Evolutionary conservation across 1,140 invertebrate genomes (phyloP).

Genomic region (Periplaneta americana): DNA sequence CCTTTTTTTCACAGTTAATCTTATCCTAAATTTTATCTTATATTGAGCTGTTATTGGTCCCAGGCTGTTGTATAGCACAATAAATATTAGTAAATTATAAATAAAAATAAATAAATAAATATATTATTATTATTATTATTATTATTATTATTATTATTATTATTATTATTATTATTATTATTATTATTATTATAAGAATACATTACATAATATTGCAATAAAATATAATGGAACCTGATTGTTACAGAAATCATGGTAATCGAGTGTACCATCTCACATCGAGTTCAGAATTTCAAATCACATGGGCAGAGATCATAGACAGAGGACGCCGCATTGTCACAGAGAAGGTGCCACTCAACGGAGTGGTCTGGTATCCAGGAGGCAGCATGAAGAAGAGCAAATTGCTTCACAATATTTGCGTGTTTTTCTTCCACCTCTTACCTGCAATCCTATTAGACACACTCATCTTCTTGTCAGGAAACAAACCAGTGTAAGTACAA

Average conservation of each 20-base stretch:
- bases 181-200: no score
- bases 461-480: constrained; percentile 65
- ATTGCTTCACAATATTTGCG: constrained; percentile 68
- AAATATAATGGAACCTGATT: no score
- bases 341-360: constrained; percentile 66
- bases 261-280: constrained; percentile 31
- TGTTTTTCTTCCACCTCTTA: constrained; percentile 76
- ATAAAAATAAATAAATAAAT: no score
- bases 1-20: no score
- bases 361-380: constrained; percentile 81
- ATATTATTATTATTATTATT: no score
- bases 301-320: constrained; percentile 78
- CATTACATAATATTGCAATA: no score
- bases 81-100: no score
- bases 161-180: no score
- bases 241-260: constrained; percentile 5
- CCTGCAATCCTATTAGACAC: constrained; percentile 78
- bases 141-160: no score
- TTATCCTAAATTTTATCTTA: no score
- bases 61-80: no score
- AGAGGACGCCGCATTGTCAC: constrained; percentile 71
- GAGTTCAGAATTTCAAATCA: constrained; percentile 57
- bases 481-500: constrained; percentile 76
- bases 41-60: no score
- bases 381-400: constrained; percentile 80